Evolutionary conservation across 2,888 invertebrate species (phyloP), one percentile per base, ranked within the genome.

Genomic region (Anagyrus pseudococci): DNA sequence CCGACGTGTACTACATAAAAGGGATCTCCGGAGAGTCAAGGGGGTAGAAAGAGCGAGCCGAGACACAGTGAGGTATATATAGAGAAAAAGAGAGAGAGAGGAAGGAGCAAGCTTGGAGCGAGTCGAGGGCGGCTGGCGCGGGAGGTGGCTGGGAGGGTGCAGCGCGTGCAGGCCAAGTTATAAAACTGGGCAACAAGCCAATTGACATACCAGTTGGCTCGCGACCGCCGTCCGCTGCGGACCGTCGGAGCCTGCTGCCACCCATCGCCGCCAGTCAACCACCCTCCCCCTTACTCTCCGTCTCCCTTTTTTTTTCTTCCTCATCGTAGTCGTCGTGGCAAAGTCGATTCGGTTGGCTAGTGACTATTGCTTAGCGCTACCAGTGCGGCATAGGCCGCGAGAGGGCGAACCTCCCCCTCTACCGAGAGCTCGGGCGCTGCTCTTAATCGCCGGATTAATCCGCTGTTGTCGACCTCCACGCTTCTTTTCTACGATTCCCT

Each of bases 101-200:
- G 56, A 40, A 26, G 17, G 6, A 25, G 48, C 15, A 48, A 25
- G 25, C 8, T 48, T 43, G 48, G 10, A 29, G 4, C 29, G 29
- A 4, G 10, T 29, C 29, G 29, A 29, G 10, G 29, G 52, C 43
- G 40, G n/a, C n/a, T n/a, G n/a, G 67, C 41, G 61, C 40, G 58
- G 64, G 67, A 60, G 62, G 66, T 64, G 66, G 60, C 70, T 70
- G 63, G 68, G 66, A 69, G 70, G 68, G 69, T 70, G 23, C 33
- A 13, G 47, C 25, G 25, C 23, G 50, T 33, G 25, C 33, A 50
- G 50, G 71, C 71, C 73, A 73, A 76, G 80, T 77, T 79, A 78
- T 77, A 79, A 79, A 77, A 78, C 77, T 79, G 77, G 80, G 80
- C 80, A 79, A 77, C 77, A 76, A 78, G 80, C 80, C 80, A 80